Conservation (phyloP, 2,888 invertebrate species). For the Endotricha flammealis region DNA sequence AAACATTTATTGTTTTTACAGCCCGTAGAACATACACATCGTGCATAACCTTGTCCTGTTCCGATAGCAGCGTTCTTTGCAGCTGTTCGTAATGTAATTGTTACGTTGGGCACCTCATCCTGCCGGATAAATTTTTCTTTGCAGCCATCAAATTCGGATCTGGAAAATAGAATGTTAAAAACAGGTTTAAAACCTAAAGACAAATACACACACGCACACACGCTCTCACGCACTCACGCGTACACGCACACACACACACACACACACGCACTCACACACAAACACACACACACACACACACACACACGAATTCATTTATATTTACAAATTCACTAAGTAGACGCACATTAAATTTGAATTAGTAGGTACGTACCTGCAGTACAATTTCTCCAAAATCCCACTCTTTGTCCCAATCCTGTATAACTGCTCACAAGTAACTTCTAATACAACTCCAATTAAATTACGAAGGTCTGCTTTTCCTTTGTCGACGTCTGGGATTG, state of each 20-base stretch:
- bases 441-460: slow-evolving; percentile 7
- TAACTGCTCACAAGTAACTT: slow-evolving; percentile 5
- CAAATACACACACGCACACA: too few relatives aligned
- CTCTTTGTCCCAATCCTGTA: slow-evolving; percentile 2
- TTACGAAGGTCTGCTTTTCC: slow-evolving; percentile 11
- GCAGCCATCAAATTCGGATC: slow-evolving; percentile 11
- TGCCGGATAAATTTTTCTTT: slow-evolving; percentile 12
- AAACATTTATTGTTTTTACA: neutral
- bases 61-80: slow-evolving; percentile 11
- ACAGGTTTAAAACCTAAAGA: neutral
- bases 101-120: slow-evolving; percentile 9
- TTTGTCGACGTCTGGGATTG: slow-evolving; percentile 12
- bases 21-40: slow-evolving; percentile 3
- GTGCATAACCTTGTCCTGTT: slow-evolving; percentile 12
- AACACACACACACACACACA: too few relatives aligned
- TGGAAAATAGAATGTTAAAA: slow-evolving; percentile 4
- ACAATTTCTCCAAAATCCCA: slow-evolving; percentile 7
- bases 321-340: neutral
- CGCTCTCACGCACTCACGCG: too few relatives aligned
- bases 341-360: neutral
- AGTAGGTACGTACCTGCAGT: slow-evolving; percentile 4
- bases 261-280: too few relatives aligned
- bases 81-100: slow-evolving; percentile 12
- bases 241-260: too few relatives aligned
- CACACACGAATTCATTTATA: too few relatives aligned